Evolutionary conservation across 2,113 vertebrate genomes (phyloP).

Genomic region (Rhinolophus ferrumequinum): DNA sequence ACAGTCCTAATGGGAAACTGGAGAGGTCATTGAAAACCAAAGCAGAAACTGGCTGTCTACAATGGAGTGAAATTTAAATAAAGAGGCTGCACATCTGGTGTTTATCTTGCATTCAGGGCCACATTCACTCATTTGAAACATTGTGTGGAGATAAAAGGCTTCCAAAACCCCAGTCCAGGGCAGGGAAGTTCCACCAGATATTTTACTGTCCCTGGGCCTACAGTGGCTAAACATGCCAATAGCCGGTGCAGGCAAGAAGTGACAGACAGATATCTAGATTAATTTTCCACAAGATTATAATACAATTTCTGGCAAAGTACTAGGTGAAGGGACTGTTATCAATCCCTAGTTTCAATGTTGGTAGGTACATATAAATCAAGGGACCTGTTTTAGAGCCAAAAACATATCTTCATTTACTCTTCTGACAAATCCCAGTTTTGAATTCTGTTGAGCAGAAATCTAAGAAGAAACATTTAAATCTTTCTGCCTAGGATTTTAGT

Average conservation of each 20-base stretch:
- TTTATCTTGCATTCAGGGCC: background rate
- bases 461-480: background rate
- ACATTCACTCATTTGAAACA: background rate
- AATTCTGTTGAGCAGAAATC: background rate
- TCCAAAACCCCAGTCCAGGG: background rate
- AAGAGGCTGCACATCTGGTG: fast-evolving
- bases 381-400: background rate
- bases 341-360: background rate
- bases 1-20: background rate
- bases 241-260: background rate
- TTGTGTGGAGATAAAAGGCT: background rate
- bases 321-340: background rate
- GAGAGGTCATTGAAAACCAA: background rate
- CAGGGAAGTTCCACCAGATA: background rate
- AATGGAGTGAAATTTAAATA: background rate
- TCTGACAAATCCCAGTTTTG: background rate
- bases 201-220: background rate
- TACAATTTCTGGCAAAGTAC: background rate
- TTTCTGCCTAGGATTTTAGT: background rate
- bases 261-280: background rate
- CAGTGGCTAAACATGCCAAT: background rate
- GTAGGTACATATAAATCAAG: background rate
- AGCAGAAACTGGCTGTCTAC: background rate
- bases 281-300: background rate
- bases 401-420: background rate